A percentile compares a stretch with the other conserved stretches of the same genome.
These are phyloP conservation scores for Archaeoteleia sp. DNA, from an alignment of 2,888 invertebrate genomes.

Conservation along the genomic window DNA sequence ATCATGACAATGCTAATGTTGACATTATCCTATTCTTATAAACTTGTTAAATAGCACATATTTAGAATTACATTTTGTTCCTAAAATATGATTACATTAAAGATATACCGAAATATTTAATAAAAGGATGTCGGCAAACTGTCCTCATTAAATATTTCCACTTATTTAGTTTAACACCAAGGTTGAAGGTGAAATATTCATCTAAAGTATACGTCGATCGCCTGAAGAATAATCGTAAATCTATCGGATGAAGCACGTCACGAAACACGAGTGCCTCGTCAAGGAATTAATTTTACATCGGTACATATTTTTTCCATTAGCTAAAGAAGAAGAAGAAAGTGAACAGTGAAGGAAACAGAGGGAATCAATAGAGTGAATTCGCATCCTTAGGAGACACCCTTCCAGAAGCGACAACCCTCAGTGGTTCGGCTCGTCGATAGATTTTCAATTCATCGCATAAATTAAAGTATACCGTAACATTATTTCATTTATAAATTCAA, in stretches of 20 bases:
- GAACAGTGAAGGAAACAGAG: slow-evolving; percentile 41
- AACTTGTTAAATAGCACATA: too few species aligned
- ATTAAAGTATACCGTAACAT: slow-evolving; percentile 36
- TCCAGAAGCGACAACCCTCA: slow-evolving; percentile 32
- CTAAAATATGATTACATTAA: too few species aligned
- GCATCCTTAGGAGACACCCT: slow-evolving; percentile 47
- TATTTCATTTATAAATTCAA: slow-evolving; percentile 35
- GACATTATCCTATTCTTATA: too few species aligned
- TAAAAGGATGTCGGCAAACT: too few species aligned
- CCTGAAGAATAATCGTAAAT: slow-evolving; percentile 39
- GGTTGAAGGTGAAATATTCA: background rate
- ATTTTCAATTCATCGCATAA: slow-evolving; percentile 33
- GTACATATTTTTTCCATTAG: slow-evolving; percentile 62
- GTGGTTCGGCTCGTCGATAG: slow-evolving; percentile 9
- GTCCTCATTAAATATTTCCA: background rate
- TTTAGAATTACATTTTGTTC: too few species aligned
- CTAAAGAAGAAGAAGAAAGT: slow-evolving; percentile 36
- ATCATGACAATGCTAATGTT: too few species aligned
- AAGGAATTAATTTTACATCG: slow-evolving; percentile 58
- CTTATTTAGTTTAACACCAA: slow-evolving; percentile 10
- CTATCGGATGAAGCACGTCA: slow-evolving; percentile 32
- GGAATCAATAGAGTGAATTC: slow-evolving; percentile 54
- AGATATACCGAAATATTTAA: too few species aligned
- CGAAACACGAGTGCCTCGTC: slow-evolving; percentile 51
- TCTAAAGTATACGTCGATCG: slow-evolving; percentile 8